These are phyloP conservation scores for Oreotragus oreotragus DNA, from an alignment of 2,113 vertebrate genomes.

Conservation along the genomic window DNA sequence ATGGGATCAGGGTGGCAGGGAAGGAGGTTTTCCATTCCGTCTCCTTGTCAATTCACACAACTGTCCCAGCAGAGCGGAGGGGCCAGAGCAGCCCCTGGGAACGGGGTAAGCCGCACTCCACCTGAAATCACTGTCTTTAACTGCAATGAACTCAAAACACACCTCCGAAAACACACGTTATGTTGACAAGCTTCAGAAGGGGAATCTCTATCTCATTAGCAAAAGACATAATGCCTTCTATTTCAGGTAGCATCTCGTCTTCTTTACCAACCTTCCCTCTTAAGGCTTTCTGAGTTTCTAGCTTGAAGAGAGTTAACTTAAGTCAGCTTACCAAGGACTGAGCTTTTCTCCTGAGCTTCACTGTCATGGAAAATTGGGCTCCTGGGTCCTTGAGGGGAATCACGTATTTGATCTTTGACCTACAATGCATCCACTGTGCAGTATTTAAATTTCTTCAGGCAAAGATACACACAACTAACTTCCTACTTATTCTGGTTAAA, in stretches of 20 bases:
- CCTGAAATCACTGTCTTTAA: background rate
- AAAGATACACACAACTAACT: background rate
- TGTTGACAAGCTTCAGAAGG: background rate
- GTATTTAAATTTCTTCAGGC: constrained; percentile 5
- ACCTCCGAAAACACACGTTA: background rate
- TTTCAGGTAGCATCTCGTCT: background rate
- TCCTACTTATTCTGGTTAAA: constrained; percentile 2
- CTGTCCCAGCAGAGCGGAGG: background rate
- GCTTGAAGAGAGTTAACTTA: background rate
- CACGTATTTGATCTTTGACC: constrained; percentile 15
- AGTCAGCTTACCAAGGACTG: background rate
- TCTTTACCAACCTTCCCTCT: background rate
- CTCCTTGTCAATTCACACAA: too few species aligned
- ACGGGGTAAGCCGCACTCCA: background rate
- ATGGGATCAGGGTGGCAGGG: background rate
- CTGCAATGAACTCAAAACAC: background rate
- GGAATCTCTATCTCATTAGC: background rate
- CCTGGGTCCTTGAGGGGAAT: background rate
- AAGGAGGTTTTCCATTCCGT: background rate
- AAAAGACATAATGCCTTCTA: background rate
- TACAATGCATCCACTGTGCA: background rate
- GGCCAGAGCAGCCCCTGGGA: background rate
- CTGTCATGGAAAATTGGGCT: background rate
- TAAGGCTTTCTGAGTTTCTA: background rate
- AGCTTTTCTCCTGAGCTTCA: background rate